Conservation (phyloP, 2,113 vertebrate genomes). For the Nothobranchius furzeri region DNA sequence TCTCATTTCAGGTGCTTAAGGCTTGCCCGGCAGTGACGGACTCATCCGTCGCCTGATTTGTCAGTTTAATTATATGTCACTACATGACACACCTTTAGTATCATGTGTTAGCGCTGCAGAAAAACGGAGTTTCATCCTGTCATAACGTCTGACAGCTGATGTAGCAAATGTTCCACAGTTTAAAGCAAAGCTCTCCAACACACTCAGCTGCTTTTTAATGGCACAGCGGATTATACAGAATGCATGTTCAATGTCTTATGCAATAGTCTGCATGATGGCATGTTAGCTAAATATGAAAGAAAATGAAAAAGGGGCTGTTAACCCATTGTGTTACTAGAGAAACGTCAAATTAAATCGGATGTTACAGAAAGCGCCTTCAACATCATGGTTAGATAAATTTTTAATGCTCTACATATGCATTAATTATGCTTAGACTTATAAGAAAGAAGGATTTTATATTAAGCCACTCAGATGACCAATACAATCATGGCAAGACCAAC, state of each 20-base stretch:
- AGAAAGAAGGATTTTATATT: not conserved
- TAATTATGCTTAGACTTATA: not conserved
- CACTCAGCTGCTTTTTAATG: not conserved
- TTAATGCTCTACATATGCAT: not conserved
- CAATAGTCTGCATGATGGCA: conserved; percentile 21
- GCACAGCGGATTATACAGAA: conserved; percentile 11
- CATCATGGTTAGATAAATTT: not conserved
- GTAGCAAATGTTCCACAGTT: not conserved
- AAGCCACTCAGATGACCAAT: too few species aligned
- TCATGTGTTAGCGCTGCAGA: not conserved
- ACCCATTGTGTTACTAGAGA: not conserved
- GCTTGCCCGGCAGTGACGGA: conserved; percentile 18
- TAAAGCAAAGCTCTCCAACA: not conserved
- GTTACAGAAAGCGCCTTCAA: not conserved
- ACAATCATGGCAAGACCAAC: too few species aligned
- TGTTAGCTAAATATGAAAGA: conserved; percentile 11
- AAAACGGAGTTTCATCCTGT: not conserved
- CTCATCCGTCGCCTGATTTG: conserved; percentile 32
- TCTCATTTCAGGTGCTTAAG: conserved; percentile 45
- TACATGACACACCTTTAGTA: conserved; percentile 7
- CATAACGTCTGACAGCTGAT: not conserved
- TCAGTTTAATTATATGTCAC: conserved; percentile 56
- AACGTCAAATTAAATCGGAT: not conserved
- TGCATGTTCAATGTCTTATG: conserved; percentile 15
- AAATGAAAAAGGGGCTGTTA: conserved; percentile 7